Conservation (phyloP, 2,113 vertebrate genomes). For the Oncorhynchus clarkii region DNA sequence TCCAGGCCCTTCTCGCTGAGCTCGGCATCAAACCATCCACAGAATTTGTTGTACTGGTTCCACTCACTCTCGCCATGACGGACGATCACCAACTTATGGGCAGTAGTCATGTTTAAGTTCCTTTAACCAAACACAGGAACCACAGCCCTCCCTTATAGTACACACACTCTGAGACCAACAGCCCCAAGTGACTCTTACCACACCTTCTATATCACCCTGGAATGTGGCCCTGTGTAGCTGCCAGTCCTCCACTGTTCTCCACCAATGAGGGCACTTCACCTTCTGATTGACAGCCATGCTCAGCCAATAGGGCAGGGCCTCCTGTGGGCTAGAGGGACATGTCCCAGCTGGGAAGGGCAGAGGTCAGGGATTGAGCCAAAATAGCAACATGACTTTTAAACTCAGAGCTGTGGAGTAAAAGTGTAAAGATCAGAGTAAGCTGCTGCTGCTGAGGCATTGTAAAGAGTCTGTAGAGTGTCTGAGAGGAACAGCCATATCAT, state of each 20-base stretch:
- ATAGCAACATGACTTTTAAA: slow-evolving; percentile 85
- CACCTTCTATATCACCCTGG: slow-evolving; percentile 70
- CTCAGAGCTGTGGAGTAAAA: slow-evolving; percentile 61
- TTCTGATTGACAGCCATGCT: slow-evolving; percentile 44
- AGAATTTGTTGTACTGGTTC: slow-evolving; percentile 96
- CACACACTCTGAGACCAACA: slow-evolving; percentile 61
- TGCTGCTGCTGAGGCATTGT: not conserved
- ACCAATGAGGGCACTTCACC: slow-evolving; percentile 51
- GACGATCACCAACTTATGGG: slow-evolving; percentile 85
- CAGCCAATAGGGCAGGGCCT: slow-evolving; percentile 43
- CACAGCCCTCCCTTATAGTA: slow-evolving; percentile 52
- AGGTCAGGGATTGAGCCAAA: slow-evolving; percentile 71
- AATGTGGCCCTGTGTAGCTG: slow-evolving; percentile 26
- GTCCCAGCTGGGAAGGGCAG: slow-evolving; percentile 42
- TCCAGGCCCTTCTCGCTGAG: slow-evolving; percentile 86
- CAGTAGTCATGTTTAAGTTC: slow-evolving; percentile 62
- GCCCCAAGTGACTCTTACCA: slow-evolving; percentile 3
- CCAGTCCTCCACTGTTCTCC: slow-evolving; percentile 27
- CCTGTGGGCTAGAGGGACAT: slow-evolving; percentile 13
- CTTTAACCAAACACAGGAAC: slow-evolving; percentile 13
- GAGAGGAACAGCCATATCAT: no score
- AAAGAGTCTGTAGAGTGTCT: not conserved
- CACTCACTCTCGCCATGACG: slow-evolving; percentile 87
- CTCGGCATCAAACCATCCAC: slow-evolving; percentile 92
- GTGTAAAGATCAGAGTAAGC: slow-evolving; percentile 66